These are phyloP conservation scores for Metallyticus violacea DNA, from an alignment of 2,888 invertebrate species.

Conservation along the genomic window DNA sequence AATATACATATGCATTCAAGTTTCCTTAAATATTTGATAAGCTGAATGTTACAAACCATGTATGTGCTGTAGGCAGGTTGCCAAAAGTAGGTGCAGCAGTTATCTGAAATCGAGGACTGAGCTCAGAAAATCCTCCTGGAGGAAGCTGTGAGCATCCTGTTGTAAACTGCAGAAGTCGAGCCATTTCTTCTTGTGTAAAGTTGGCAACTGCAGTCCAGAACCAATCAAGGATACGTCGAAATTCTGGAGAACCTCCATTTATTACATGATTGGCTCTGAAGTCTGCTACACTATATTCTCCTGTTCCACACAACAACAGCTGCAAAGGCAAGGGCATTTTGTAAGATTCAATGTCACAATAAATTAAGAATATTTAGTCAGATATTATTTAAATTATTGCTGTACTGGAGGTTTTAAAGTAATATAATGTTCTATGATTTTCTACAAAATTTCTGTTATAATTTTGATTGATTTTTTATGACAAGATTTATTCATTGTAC, in stretches of 20 bases:
- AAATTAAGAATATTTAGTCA: no score
- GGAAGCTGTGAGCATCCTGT: slow-evolving; percentile 92
- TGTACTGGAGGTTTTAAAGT: no score
- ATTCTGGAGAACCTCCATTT: slow-evolving; percentile 73
- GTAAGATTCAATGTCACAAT: no score
- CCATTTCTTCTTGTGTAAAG: slow-evolving; percentile 90
- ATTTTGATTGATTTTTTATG: no score
- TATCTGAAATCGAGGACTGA: slow-evolving; percentile 89
- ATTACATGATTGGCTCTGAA: slow-evolving; percentile 86
- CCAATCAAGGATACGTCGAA: slow-evolving; percentile 82
- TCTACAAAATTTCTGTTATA: no score
- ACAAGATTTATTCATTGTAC: no score
- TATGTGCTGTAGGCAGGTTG: slow-evolving; percentile 90
- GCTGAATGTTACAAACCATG: slow-evolving; percentile 61
- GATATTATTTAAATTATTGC: no score
- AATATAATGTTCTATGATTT: no score
- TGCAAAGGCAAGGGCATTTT: slow-evolving; percentile 44
- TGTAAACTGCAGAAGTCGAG: slow-evolving; percentile 85
- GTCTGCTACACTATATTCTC: slow-evolving; percentile 86
- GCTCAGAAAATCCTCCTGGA: slow-evolving; percentile 84
- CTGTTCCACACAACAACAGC: slow-evolving; percentile 89
- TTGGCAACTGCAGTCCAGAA: slow-evolving; percentile 88
- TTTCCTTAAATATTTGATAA: neutral
- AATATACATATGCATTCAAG: neutral
- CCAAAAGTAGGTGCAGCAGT: slow-evolving; percentile 87